These are phyloP conservation scores for Hydriomena furcata DNA, from an alignment of 2,888 invertebrate genomes.

Conservation along the genomic window DNA sequence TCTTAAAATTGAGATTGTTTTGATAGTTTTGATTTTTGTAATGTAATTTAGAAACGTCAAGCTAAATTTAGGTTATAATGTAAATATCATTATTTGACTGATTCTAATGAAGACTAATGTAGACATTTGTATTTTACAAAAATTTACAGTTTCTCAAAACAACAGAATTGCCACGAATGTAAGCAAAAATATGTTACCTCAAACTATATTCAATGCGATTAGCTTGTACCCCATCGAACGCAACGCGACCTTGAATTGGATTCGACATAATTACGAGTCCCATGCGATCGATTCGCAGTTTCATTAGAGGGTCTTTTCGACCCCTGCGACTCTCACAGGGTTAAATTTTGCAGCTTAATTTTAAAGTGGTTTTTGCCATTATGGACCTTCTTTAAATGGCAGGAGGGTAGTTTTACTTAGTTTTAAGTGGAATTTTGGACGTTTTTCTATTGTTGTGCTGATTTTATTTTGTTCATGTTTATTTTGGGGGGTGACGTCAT, in stretches of 20 bases:
- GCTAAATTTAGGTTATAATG: too few relatives aligned
- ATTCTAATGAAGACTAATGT: too few relatives aligned
- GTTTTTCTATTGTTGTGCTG: not conserved
- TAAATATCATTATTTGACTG: too few relatives aligned
- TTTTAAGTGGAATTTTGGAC: constrained; percentile 27
- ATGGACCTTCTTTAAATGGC: too few relatives aligned
- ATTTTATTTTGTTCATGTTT: constrained; percentile 28
- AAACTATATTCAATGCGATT: too few relatives aligned
- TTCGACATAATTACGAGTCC: constrained; percentile 68
- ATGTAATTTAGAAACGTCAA: too few relatives aligned
- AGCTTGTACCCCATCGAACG: constrained; percentile 21
- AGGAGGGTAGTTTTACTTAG: constrained; percentile 18
- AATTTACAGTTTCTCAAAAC: too few relatives aligned
- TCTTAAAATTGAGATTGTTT: too few relatives aligned
- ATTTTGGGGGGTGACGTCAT: constrained; percentile 26
- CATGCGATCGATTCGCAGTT: constrained; percentile 65
- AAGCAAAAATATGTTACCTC: too few relatives aligned
- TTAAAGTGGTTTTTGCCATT: constrained; percentile 29
- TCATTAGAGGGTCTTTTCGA: constrained; percentile 61
- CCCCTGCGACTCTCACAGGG: constrained; percentile 53
- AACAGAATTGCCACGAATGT: too few relatives aligned
- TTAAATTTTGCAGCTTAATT: constrained; percentile 38
- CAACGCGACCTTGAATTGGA: constrained; percentile 69
- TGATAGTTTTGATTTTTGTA: too few relatives aligned
- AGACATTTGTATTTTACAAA: too few relatives aligned